Base-by-base conservation (phyloP, 1,140 invertebrate species). In the Penaeus japonicus region DNA sequence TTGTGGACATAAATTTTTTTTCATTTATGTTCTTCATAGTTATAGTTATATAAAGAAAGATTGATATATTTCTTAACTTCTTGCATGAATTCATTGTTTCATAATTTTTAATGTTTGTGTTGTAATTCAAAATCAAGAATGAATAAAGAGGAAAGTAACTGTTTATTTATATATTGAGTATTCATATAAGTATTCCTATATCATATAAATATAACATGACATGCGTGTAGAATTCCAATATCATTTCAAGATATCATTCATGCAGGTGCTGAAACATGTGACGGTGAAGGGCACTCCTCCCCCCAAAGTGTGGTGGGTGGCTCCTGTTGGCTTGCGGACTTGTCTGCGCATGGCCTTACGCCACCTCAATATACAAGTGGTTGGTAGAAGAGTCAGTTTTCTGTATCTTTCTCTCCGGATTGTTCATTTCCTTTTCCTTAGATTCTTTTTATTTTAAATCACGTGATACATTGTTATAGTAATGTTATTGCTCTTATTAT, bases 281-380 rank as follows among this genome's bases (percentile, higher is more conserved):
- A 94, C 94, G 89, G 96, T 95, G 55, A 97, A 97, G 93, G 96
- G 96, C 57, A 97, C 97, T 78, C 96, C 97, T 12, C 97, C 97
- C 83, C 97, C 97, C 22, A 98, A 98, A 94, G 95, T 97, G 85
- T 98, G 96, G 97, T 98, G 97, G 97, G 95, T 96, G 22, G 95
- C 97, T 30, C 97, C 97, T 22, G 95, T 95, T 65, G 96, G 96
- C 91, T 93, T 98, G 39, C 94, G 95, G 90, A 96, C 96, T 70
- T 95, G 95, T 89, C 93, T 98, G 20, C 94, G 97, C 89, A 96
- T 97, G 94, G 96, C 96, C 91, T 93, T 98, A 39, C 93, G 96
- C 91, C 96, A 97, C 93, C 93, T 97, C 55, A 96, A 96, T 92
- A 95, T 97, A 73, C 94, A 95, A 92, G 95, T 96, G 92, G 90